phyloP scores from a whole-genome alignment of 2,888 invertebrate genomes.

The Trachelus stipa region DNA sequence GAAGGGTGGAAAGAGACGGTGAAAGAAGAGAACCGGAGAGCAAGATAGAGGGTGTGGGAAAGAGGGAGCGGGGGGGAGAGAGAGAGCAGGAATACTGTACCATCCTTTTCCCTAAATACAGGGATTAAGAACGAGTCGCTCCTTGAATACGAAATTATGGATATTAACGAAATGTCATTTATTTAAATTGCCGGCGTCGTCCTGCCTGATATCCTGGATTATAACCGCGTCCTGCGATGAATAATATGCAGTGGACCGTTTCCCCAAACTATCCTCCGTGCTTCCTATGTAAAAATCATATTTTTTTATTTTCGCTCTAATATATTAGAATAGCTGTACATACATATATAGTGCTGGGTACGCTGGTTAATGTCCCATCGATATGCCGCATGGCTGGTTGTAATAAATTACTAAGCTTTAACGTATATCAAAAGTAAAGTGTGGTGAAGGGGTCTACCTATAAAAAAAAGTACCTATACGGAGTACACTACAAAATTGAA shows the following conservation, averaged over 20 bases:
- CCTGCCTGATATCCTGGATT: background rate
- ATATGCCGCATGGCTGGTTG: background rate
- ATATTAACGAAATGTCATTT: slow-evolving; percentile 5
- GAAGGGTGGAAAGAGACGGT: background rate
- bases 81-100: background rate
- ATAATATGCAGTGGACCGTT: background rate
- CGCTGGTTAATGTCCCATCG: background rate
- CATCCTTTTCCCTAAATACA: slow-evolving; percentile 6
- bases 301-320: background rate
- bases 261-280: background rate
- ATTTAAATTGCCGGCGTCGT: background rate
- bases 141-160: slow-evolving; percentile 9
- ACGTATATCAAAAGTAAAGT: background rate
- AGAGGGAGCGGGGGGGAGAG: no score
- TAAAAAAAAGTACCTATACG: background rate
- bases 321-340: background rate
- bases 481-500: background rate
- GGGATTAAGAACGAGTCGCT: slow-evolving; percentile 5
- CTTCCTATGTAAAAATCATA: background rate
- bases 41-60: background rate
- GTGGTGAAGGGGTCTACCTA: background rate
- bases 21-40: background rate
- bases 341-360: background rate
- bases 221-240: background rate
- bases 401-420: background rate